Evolutionary conservation across 2,797 vertebrate species (phyloP).

Genomic region (Danio albolineatus): DNA sequence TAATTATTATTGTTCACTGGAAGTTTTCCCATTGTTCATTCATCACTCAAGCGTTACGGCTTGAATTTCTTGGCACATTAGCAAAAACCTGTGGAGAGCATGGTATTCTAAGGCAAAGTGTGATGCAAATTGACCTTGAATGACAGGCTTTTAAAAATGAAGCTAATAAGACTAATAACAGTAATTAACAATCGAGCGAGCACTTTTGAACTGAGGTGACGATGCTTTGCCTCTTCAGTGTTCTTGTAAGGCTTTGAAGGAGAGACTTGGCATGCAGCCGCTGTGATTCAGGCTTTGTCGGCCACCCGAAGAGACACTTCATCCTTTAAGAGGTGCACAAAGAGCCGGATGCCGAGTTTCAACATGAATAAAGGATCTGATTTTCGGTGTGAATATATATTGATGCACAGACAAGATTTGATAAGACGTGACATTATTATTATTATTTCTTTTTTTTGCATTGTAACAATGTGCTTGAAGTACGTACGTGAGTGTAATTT

Average conservation of each 20-base stretch:
- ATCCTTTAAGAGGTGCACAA: slow-evolving; percentile 26
- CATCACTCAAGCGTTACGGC: not conserved
- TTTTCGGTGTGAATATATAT: slow-evolving; percentile 21
- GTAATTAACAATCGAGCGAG: slow-evolving; percentile 26
- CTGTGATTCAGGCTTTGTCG: not conserved
- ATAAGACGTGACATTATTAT: not conserved
- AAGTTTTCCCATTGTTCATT: not conserved
- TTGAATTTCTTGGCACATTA: slow-evolving; percentile 22
- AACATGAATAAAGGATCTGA: slow-evolving; percentile 1
- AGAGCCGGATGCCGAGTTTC: not conserved
- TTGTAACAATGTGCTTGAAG: not conserved
- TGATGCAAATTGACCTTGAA: slow-evolving; percentile 12
- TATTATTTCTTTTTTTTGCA: too few relatives aligned
- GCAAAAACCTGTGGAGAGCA: not conserved
- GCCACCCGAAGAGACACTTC: slow-evolving; percentile 27
- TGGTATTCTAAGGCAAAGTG: not conserved
- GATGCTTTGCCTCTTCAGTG: not conserved
- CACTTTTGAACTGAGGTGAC: not conserved
- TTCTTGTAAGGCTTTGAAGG: not conserved
- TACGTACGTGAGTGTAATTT: not conserved
- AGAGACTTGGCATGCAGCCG: slow-evolving; percentile 5
- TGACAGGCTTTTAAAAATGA: slow-evolving; percentile 9
- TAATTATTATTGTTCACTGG: not conserved
- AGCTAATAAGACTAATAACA: slow-evolving; percentile 8
- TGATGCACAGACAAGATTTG: not conserved